These are phyloP conservation scores for Ormyrus pomaceus DNA, from an alignment of 2,888 invertebrate species.

Conservation along the genomic window DNA sequence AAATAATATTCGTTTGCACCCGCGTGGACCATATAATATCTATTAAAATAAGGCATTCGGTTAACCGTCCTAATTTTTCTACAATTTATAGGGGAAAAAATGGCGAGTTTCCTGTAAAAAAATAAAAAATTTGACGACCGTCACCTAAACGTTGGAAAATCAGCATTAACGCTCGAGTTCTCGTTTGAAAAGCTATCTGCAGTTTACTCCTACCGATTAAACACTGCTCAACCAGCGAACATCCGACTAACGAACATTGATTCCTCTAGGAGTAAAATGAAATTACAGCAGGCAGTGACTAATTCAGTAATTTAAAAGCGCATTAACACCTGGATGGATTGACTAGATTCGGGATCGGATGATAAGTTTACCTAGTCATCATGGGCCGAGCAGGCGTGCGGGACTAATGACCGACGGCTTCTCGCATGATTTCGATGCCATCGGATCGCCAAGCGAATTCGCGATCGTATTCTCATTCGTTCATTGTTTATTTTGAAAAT, in stretches of 20 bases:
- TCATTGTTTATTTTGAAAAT: constrained; percentile 50
- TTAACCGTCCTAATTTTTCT: no score
- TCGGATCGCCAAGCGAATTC: neutral
- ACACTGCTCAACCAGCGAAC: no score
- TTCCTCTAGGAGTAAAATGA: constrained; percentile 13
- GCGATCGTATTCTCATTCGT: constrained; percentile 12
- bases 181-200: no score
- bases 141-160: no score
- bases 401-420: constrained; percentile 33
- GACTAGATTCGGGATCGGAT: neutral
- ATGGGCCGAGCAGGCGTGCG: neutral
- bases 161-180: no score
- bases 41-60: no score
- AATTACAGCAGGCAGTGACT: neutral
- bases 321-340: neutral
- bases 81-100: no score
- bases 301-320: constrained; percentile 2
- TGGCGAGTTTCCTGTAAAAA: no score
- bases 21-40: no score
- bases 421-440: constrained; percentile 15
- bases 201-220: no score
- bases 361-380: constrained; percentile 41
- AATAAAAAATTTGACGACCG: no score
- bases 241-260: constrained; percentile 14
- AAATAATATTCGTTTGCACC: no score